These are phyloP conservation scores for Agrotis ipsilon DNA, from an alignment of 2,888 invertebrate genomes.

Conservation along the genomic window DNA sequence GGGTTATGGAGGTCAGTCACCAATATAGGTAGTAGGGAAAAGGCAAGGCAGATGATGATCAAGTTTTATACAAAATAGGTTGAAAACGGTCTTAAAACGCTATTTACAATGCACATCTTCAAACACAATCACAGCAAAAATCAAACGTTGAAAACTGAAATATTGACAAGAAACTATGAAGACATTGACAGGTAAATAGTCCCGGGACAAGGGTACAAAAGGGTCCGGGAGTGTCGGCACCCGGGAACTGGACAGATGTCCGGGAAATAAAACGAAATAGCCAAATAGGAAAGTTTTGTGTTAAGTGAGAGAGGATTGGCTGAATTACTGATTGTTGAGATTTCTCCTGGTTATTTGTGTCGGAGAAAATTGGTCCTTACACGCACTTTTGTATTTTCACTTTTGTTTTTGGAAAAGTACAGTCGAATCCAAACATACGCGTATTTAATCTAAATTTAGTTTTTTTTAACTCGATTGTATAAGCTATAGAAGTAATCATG, in stretches of 20 bases:
- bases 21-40: too few species aligned
- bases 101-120: not conserved
- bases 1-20: too few species aligned
- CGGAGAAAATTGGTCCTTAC: not conserved
- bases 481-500: too few species aligned
- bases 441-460: not conserved
- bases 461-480: not conserved
- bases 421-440: too few species aligned
- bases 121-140: constrained; percentile 47
- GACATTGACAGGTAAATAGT: constrained; percentile 85
- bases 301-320: constrained; percentile 62
- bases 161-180: constrained; percentile 82
- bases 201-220: constrained; percentile 83
- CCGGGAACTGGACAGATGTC: constrained; percentile 82
- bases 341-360: constrained; percentile 21
- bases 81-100: too few species aligned
- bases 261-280: constrained; percentile 81
- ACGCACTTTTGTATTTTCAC: not conserved
- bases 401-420: not conserved
- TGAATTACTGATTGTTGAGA: constrained; percentile 52
- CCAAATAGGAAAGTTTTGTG: constrained; percentile 73
- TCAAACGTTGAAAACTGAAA: constrained; percentile 69
- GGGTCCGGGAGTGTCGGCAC: constrained; percentile 68
- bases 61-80: too few species aligned
- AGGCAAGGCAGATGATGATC: too few species aligned